A percentile compares a stretch with the other conserved stretches of the same genome.
Conservation (phyloP, 1,140 invertebrate species). For the Lordiphosa clarofinis region DNA sequence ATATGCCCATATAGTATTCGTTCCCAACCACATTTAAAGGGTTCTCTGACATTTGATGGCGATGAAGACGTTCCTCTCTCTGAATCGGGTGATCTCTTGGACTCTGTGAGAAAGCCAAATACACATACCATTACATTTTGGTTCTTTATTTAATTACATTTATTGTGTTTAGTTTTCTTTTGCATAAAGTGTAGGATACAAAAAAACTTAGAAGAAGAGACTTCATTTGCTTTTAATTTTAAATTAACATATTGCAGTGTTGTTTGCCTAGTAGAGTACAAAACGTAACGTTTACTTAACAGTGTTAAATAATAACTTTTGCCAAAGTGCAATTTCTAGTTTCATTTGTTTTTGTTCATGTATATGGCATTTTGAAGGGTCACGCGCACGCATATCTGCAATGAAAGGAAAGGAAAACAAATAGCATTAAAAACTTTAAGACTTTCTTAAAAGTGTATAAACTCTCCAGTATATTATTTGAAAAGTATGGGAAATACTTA, state of each 20-base stretch:
- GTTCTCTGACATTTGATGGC: conserved; percentile 1
- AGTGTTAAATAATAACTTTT: conserved; percentile 64
- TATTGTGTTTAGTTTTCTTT: conserved; percentile 61
- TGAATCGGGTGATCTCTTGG: neutral
- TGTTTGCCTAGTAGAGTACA: conserved; percentile 64
- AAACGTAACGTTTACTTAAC: conserved; percentile 74
- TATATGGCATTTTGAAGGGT: conserved; percentile 59
- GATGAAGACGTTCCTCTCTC: neutral
- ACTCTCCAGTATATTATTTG: no score
- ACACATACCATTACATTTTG: conserved; percentile 42
- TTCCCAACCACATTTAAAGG: conserved; percentile 5
- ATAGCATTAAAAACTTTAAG: no score
- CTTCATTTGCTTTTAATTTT: conserved; percentile 46
- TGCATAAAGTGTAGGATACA: conserved; percentile 28
- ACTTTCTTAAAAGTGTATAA: no score
- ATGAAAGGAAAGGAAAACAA: neutral
- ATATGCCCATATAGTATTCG: conserved; percentile 24
- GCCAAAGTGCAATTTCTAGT: conserved; percentile 33
- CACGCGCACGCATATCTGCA: conserved; percentile 12
- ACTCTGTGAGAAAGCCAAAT: conserved; percentile 6
- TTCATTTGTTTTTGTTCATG: conserved; percentile 57
- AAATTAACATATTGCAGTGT: conserved; percentile 63
- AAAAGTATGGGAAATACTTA: no score
- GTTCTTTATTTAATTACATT: conserved; percentile 73
- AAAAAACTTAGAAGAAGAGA: conserved; percentile 51